These are phyloP conservation scores for Caenorhabditis macrosperma DNA, from an alignment of 2,888 invertebrate genomes.

Conservation along the genomic window DNA sequence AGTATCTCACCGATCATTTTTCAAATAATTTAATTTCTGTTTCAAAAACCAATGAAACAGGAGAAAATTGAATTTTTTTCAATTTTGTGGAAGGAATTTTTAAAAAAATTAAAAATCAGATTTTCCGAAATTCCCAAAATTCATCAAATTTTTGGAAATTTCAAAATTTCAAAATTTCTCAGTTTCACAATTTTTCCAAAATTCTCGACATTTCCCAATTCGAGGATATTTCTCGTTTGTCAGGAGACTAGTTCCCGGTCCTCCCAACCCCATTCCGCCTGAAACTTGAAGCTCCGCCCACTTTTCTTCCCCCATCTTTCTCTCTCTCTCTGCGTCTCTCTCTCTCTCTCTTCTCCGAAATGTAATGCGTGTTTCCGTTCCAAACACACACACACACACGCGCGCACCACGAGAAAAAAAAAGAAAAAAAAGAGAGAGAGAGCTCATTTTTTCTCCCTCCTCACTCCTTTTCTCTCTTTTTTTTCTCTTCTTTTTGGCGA, in stretches of 20 bases:
- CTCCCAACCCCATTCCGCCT: not conserved
- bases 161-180: too few species aligned
- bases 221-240: too few species aligned
- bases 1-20: not conserved
- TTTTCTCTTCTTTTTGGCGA: not conserved
- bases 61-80: too few species aligned
- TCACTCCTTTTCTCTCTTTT: not conserved
- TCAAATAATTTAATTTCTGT: not conserved
- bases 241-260: too few species aligned
- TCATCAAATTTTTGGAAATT: too few species aligned
- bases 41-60: constrained; percentile 4
- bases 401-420: not conserved
- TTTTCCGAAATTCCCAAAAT: too few species aligned
- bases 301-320: constrained; percentile 4
- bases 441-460: not conserved
- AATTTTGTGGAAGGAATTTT: too few species aligned
- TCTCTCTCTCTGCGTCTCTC: constrained; percentile 11
- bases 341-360: constrained; percentile 14
- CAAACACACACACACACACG: constrained; percentile 11
- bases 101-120: too few species aligned
- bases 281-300: not conserved
- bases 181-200: too few species aligned
- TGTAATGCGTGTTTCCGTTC: constrained; percentile 52
- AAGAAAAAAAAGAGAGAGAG: not conserved
- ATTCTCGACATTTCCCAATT: too few species aligned